These are phyloP conservation scores for Malurus elegans DNA, from an alignment of 2,113 vertebrate genomes.

Conservation along the genomic window DNA sequence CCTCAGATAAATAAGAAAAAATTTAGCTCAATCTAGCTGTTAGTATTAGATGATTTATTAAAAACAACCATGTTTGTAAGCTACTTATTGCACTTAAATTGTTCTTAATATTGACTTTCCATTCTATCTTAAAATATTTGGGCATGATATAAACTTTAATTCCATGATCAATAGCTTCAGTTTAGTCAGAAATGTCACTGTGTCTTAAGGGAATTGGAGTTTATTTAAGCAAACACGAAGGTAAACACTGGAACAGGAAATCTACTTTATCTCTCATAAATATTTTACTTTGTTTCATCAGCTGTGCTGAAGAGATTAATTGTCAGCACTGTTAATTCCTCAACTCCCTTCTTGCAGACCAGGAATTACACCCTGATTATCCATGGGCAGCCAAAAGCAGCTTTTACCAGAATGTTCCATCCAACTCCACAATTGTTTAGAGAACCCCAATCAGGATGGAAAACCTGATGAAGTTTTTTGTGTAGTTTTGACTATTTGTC, in stretches of 20 bases:
- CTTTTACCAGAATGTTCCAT: not conserved
- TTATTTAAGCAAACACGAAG: not conserved
- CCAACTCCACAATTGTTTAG: not conserved
- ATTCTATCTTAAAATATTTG: constrained; percentile 29
- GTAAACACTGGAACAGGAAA: not conserved
- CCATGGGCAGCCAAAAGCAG: not conserved
- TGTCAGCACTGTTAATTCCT: not conserved
- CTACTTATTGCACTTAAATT: not conserved
- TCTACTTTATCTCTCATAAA: not conserved
- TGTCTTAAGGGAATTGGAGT: not conserved
- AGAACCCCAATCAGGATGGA: not conserved
- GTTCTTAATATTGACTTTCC: not conserved
- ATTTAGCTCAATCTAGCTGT: not conserved
- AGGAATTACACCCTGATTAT: not conserved
- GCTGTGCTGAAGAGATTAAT: not conserved
- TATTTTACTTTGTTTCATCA: constrained; percentile 7
- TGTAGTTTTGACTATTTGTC: not conserved
- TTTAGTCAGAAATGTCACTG: constrained; percentile 25
- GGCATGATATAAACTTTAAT: constrained; percentile 12
- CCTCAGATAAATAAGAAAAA: not conserved
- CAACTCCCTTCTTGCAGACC: not conserved
- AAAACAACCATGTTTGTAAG: not conserved
- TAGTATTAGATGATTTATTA: not conserved
- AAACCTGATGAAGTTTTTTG: not conserved
- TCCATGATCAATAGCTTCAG: constrained; percentile 7